Evolutionary conservation across 2,797 vertebrate genomes (phyloP).

Genomic region (Alosa sapidissima): DNA sequence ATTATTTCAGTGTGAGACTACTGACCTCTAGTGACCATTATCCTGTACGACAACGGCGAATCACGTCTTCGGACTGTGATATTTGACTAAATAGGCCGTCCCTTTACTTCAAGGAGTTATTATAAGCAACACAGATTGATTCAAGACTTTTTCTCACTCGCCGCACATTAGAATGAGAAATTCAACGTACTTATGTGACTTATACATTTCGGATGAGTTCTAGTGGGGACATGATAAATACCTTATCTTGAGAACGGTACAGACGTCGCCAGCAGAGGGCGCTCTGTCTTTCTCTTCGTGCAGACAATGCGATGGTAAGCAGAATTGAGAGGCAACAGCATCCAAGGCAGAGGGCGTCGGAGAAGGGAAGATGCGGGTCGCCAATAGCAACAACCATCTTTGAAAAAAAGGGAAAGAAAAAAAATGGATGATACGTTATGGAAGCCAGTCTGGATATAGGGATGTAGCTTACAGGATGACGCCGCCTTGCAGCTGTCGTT

Average conservation of each 20-base stretch:
- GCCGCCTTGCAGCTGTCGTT: conserved; percentile 58
- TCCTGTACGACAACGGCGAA: background rate
- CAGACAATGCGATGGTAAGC: background rate
- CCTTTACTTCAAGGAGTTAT: background rate
- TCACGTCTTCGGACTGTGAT: background rate
- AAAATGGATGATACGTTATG: conserved; percentile 38
- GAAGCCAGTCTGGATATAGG: conserved; percentile 34
- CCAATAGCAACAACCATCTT: conserved; percentile 45
- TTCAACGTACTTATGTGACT: too few species aligned
- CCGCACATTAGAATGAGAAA: too few species aligned
- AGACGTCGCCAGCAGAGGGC: background rate
- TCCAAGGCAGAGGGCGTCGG: conserved; percentile 21
- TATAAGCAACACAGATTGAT: background rate
- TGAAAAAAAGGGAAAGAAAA: conserved; percentile 12
- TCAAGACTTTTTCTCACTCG: too few species aligned
- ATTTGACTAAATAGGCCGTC: background rate
- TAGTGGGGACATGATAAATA: background rate
- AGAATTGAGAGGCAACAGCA: conserved; percentile 6
- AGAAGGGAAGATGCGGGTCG: conserved; percentile 30
- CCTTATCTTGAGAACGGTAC: background rate
- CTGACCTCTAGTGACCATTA: background rate
- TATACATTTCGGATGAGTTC: too few species aligned
- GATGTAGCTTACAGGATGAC: conserved; percentile 63
- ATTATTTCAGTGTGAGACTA: background rate
- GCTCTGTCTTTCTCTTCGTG: background rate